Conservation (phyloP, 2,888 invertebrate genomes). For the Onthophagus sagittarius region DNA sequence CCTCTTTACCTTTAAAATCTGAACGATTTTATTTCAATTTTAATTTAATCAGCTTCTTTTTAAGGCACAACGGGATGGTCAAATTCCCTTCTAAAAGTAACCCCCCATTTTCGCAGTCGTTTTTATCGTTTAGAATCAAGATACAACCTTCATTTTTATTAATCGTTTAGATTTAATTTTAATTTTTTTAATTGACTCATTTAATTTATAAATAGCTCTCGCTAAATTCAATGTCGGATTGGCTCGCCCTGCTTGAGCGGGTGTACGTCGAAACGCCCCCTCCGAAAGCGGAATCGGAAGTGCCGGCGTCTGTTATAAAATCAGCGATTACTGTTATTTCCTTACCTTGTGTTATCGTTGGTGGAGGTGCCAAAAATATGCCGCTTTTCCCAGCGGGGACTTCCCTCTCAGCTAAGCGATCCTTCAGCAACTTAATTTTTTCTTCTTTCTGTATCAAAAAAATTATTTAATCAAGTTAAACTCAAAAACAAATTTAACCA, state of each 20-base stretch:
- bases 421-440: constrained; percentile 76
- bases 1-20: no score
- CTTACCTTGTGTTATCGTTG: constrained; percentile 67
- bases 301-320: constrained; percentile 72
- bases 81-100: neutral
- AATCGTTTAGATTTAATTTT: no score
- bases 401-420: constrained; percentile 76
- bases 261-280: constrained; percentile 68
- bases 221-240: constrained; percentile 84
- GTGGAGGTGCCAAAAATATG: constrained; percentile 38
- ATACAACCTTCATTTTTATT: neutral
- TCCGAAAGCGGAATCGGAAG: constrained; percentile 72
- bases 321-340: constrained; percentile 70
- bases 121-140: neutral
- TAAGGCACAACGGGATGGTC: neutral
- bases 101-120: neutral
- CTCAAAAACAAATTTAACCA: no score
- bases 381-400: constrained; percentile 50
- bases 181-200: neutral
- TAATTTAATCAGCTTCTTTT: neutral
- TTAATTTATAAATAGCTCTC: constrained; percentile 72
- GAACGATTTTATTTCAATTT: no score
- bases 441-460: constrained; percentile 72
- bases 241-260: constrained; percentile 77
- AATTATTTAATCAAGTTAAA: no score